Percentiles rank a stretch among this genome's conserved stretches.
Evolutionary conservation across 1,140 invertebrate species (phyloP).

Genomic region (Sarcophaga peregrina): DNA sequence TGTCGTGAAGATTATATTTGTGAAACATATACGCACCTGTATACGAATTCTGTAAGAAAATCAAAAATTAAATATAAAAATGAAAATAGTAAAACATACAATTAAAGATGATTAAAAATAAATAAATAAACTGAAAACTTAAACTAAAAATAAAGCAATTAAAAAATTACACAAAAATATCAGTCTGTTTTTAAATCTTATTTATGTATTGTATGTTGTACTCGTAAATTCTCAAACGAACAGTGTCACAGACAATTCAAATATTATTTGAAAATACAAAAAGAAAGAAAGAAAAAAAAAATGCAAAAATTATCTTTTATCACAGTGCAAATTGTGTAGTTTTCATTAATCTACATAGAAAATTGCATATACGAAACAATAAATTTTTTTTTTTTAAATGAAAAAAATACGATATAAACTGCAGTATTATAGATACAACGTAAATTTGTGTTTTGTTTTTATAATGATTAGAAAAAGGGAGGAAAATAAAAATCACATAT

Average conservation of each 20-base stretch:
- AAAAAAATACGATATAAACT: neutral
- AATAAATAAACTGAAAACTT: neutral
- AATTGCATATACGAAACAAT: neutral
- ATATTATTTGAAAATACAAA: no score
- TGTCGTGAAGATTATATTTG: slow-evolving; percentile 57
- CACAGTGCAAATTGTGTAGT: neutral
- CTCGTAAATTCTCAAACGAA: neutral
- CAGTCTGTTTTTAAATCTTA: slow-evolving; percentile 16
- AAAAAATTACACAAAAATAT: slow-evolving; percentile 1
- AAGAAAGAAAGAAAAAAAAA: neutral
- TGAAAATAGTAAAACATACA: neutral
- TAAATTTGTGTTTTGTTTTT: neutral
- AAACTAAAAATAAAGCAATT: slow-evolving; percentile 38
- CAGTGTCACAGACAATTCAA: no score
- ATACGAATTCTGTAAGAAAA: slow-evolving; percentile 61
- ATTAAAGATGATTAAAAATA: slow-evolving; percentile 39
- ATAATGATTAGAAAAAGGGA: neutral
- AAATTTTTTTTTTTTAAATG: neutral
- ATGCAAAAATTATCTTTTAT: neutral
- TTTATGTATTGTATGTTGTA: neutral
- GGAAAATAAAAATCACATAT: neutral
- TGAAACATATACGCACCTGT: slow-evolving; percentile 63
- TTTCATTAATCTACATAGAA: neutral
- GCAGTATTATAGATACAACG: neutral
- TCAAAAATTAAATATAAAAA: slow-evolving; percentile 28